Base-by-base conservation (phyloP, 2,797 vertebrate species). In the Schizothorax lantsangensis region DNA sequence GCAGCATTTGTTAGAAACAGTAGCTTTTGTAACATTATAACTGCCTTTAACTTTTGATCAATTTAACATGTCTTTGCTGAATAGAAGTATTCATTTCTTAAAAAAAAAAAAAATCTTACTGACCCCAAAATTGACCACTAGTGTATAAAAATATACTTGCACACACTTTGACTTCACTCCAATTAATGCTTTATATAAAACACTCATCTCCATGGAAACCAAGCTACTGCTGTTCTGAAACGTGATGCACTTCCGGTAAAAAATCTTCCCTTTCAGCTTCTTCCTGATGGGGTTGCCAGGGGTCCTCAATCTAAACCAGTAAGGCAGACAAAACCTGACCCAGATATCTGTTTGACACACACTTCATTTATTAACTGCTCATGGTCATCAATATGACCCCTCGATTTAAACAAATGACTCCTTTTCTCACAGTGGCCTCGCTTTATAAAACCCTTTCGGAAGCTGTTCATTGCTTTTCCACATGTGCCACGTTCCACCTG, bases 321-420 rank as follows among this genome's bases (percentile, higher is more conserved):
- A 36, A 43, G 19, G 9, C 1, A 73, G 52, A 88, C 84, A 85
- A 79, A 81, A 78, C 59, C 75, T 68, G 84, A 87, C 83, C 86
- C 72, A 87, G 84, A 87, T 87, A 40, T 64, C 49, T 5, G 10
- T 52, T 23, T 84, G 68, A 73, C 19, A 38, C 33, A 59, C 72
- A 57, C 19, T 33, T 49, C 4, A 14, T 49, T 71, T 54, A 82
- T 52, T 26, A 71, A 54, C 47, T 17, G 2, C n/a, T 59, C 10
- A 15, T 2, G 0, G 9, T 78, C 14, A 79, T 80, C n/a, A 47
- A 23, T 80, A n/a, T 6, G 36, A 52, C 30, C 19, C 7, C 33
- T 36, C 23, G 38, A 66, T 8, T 68, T 43, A 64, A 40, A 66
- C 5, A 0, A n/a, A 15, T 33, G 0, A n/a, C 26, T 54, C 40